Conservation (phyloP, 2,113 vertebrate species). For the Pygoscelis adeliae region DNA sequence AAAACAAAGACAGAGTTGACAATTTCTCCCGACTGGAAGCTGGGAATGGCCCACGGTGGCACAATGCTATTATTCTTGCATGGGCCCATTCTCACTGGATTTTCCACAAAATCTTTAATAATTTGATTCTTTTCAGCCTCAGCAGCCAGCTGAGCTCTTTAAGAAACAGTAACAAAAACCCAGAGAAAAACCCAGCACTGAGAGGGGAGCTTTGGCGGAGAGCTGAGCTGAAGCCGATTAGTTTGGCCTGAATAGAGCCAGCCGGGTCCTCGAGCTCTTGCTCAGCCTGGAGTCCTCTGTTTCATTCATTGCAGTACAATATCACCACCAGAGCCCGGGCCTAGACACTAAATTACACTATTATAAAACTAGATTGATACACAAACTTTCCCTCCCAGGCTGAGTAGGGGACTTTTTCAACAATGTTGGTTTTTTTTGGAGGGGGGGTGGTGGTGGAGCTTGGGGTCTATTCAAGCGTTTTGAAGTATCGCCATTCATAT, state of each 20-base stretch:
- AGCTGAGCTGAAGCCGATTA: constrained; percentile 83
- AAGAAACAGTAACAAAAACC: constrained; percentile 83
- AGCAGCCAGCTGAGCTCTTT: constrained; percentile 85
- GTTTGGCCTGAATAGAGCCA: constrained; percentile 81
- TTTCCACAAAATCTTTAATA: constrained; percentile 84
- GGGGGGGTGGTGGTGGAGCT: background rate
- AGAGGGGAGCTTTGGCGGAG: constrained; percentile 77
- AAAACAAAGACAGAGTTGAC: constrained; percentile 76
- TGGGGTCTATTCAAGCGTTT: constrained; percentile 39
- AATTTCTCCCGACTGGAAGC: constrained; percentile 74
- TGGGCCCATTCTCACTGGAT: constrained; percentile 78
- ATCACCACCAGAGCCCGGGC: constrained; percentile 84
- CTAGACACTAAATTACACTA: constrained; percentile 85
- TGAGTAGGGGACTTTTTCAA: constrained; percentile 69
- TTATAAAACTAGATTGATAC: constrained; percentile 82
- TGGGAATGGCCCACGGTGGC: constrained; percentile 73
- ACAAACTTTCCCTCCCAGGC: constrained; percentile 75
- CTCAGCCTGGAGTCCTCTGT: constrained; percentile 80
- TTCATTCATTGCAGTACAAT: constrained; percentile 84
- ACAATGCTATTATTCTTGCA: constrained; percentile 80
- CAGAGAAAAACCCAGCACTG: constrained; percentile 79
- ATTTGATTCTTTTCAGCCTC: constrained; percentile 84
- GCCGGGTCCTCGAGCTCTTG: constrained; percentile 75
- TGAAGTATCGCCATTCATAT: constrained; percentile 67
- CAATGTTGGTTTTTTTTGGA: constrained; percentile 42